These are phyloP conservation scores for Torymus auratus DNA, from an alignment of 2,888 invertebrate species.

Conservation along the genomic window DNA sequence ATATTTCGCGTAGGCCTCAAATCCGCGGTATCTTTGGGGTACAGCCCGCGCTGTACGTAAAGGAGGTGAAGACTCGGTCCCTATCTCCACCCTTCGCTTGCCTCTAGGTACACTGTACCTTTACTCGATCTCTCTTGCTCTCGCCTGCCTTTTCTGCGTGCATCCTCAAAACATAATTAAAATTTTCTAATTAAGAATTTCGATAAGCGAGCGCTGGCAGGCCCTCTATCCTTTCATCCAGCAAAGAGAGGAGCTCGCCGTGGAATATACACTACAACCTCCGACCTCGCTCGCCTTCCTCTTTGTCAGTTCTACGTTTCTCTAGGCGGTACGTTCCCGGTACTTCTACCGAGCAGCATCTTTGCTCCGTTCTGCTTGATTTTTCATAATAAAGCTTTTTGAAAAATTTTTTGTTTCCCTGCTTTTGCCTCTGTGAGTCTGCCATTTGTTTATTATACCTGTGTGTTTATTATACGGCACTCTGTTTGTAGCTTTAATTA, in stretches of 20 bases:
- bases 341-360: too few relatives aligned
- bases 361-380: too few relatives aligned
- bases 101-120: conserved; percentile 30
- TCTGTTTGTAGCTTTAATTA: too few relatives aligned
- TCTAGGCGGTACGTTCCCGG: too few relatives aligned
- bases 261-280: neutral
- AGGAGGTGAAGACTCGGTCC: neutral
- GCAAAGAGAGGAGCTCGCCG: conserved; percentile 3
- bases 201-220: conserved; percentile 67
- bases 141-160: conserved; percentile 47
- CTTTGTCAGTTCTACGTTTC: too few relatives aligned
- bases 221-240: conserved; percentile 31
- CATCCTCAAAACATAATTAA: conserved; percentile 75
- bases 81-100: neutral
- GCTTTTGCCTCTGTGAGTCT: too few relatives aligned
- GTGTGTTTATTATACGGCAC: too few relatives aligned
- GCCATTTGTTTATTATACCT: too few relatives aligned
- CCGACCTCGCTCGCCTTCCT: too few relatives aligned
- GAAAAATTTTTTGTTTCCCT: too few relatives aligned
- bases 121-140: conserved; percentile 5
- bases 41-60: neutral
- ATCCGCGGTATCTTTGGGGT: neutral
- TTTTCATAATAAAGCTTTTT: too few relatives aligned
- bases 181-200: conserved; percentile 77
- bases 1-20: neutral